These are phyloP conservation scores for Syrmaticus mikado DNA, from an alignment of 2,113 vertebrate species.

Conservation along the genomic window DNA sequence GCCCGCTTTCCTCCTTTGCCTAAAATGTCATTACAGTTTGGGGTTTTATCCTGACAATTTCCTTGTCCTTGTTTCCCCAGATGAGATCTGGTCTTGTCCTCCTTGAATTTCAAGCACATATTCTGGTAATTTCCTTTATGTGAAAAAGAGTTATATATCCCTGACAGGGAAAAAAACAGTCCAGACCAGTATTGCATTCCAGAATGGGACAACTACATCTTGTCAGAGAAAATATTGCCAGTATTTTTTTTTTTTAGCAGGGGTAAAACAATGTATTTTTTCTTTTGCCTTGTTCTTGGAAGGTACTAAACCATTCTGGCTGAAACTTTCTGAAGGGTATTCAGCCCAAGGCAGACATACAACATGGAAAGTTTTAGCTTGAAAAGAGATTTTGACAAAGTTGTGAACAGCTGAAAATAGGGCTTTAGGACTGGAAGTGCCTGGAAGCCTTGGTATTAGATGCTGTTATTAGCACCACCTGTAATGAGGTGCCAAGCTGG, in stretches of 20 bases:
- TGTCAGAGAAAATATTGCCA: background rate
- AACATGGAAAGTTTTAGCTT: conserved; percentile 32
- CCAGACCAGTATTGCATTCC: background rate
- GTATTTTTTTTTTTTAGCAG: background rate
- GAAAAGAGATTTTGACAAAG: conserved; percentile 18
- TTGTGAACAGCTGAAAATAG: background rate
- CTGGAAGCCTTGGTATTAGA: background rate
- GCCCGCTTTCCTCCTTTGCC: background rate
- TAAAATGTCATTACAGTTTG: background rate
- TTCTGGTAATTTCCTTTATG: background rate
- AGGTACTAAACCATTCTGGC: background rate
- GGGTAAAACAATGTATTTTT: conserved; percentile 17
- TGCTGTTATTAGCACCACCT: background rate
- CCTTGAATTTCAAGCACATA: background rate
- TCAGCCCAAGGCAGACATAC: conserved; percentile 4
- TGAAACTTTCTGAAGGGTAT: conserved; percentile 6
- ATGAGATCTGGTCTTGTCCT: background rate
- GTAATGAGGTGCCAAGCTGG: background rate
- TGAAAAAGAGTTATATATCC: background rate
- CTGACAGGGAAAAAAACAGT: background rate
- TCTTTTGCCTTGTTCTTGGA: conserved; percentile 13
- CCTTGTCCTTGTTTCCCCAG: background rate
- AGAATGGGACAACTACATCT: background rate
- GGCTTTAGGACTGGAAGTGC: background rate
- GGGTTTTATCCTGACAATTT: background rate